These are phyloP conservation scores for Poeciliopsis turrubarensis DNA, from an alignment of 2,113 vertebrate genomes.

Conservation along the genomic window DNA sequence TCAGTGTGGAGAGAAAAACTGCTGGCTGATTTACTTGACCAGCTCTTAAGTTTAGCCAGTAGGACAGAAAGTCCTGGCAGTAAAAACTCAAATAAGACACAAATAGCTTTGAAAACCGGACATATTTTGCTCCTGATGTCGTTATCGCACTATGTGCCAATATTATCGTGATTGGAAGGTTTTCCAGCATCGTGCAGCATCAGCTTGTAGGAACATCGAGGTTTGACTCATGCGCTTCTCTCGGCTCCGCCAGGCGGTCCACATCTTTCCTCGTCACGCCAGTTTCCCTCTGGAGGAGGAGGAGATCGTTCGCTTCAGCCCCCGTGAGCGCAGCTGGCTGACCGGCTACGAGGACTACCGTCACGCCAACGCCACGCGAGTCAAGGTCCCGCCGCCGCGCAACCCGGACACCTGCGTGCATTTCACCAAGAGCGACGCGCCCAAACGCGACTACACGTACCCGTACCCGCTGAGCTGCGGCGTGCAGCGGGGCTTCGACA, in stretches of 20 bases:
- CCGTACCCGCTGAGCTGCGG: conserved; percentile 80
- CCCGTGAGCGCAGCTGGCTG: conserved; percentile 90
- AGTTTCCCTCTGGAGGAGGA: conserved; percentile 91
- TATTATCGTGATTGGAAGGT: too few relatives aligned
- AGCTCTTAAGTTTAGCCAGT: too few relatives aligned
- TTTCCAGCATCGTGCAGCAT: background rate
- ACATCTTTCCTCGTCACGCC: conserved; percentile 85
- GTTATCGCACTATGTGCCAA: too few relatives aligned
- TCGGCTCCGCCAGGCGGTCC: conserved; percentile 67
- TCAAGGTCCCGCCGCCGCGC: conserved; percentile 77
- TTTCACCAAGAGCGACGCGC: conserved; percentile 87
- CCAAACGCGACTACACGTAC: conserved; percentile 91
- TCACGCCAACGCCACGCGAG: conserved; percentile 81
- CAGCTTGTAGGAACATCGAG: too few relatives aligned
- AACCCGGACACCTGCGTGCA: conserved; percentile 86
- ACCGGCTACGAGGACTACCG: conserved; percentile 95
- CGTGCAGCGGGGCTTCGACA: conserved; percentile 68
- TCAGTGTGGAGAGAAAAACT: too few relatives aligned
- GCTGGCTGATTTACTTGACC: too few relatives aligned
- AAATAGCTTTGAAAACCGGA: too few relatives aligned
- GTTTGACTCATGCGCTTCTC: background rate
- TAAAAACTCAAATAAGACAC: too few relatives aligned
- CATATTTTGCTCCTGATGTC: too few relatives aligned
- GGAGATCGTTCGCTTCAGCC: conserved; percentile 92
- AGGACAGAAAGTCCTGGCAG: too few relatives aligned